Evolutionary conservation across 2,888 invertebrate genomes (phyloP), one percentile per base, ranked within the genome.

Genomic region (Cyrtodaria siliqua): DNA sequence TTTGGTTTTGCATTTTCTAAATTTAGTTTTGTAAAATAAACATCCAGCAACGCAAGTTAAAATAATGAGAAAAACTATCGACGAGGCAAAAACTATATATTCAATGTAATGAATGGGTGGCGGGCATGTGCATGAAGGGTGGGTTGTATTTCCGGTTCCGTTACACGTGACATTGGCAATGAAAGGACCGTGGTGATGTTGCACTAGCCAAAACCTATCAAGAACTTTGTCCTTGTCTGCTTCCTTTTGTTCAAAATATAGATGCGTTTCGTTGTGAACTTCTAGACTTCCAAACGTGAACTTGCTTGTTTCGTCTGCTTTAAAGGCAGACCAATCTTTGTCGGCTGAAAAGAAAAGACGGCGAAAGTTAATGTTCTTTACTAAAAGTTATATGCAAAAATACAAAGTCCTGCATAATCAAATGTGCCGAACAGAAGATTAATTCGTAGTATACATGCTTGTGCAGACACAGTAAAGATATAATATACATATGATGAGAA

Each of bases 321-420:
- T 78, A 26, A 87, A 86, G 0, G 88, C 88, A 16, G 87, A 84
- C 89, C 88, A 89, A 0, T 68, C 49, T 20, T 79, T 83, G 79
- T 70, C 6, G 9, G 2, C 56, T 56, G 27, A 12, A 14, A 33
- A 33, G 33, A 12, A 12, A n/a, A n/a, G n/a, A n/a, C n/a, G n/a
- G n/a, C n/a, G n/a, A n/a, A n/a, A n/a, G n/a, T n/a, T n/a, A n/a
- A n/a, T n/a, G n/a, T n/a, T n/a, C n/a, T n/a, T n/a, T n/a, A n/a
- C n/a, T n/a, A n/a, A n/a, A n/a, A n/a, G n/a, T n/a, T n/a, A n/a
- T n/a, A n/a, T n/a, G n/a, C n/a, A n/a, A n/a, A n/a, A n/a, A n/a
- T n/a, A n/a, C n/a, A n/a, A n/a, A n/a, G n/a, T n/a, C n/a, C n/a
- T n/a, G n/a, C n/a, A n/a, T n/a, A n/a, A n/a, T n/a, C n/a, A n/a